Percentiles rank a stretch among this genome's conserved stretches.
These are phyloP conservation scores for Mesorhabditis belari DNA, from an alignment of 2,888 invertebrate genomes.

Conservation along the genomic window DNA sequence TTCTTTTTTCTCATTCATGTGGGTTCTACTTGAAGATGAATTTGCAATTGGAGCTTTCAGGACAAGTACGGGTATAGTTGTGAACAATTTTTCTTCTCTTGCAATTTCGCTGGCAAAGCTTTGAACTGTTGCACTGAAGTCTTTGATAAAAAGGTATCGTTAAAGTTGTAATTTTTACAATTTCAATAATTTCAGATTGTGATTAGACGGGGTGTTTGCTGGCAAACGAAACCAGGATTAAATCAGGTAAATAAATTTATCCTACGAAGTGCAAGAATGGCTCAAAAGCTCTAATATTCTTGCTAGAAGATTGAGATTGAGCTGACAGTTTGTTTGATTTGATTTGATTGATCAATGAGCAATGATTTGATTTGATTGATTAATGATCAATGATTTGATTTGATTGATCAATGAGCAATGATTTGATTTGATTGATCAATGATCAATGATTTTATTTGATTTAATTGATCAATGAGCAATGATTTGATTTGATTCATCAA, in stretches of 20 bases:
- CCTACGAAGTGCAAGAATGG: neutral
- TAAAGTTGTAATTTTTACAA: neutral
- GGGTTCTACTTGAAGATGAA: too few species aligned
- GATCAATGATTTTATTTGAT: too few species aligned
- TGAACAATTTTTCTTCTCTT: conserved; percentile 41
- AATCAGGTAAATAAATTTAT: conserved; percentile 27
- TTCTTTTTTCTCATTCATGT: conserved; percentile 43
- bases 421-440: too few species aligned
- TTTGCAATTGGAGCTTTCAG: conserved; percentile 13
- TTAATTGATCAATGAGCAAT: too few species aligned
- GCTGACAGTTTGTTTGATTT: too few species aligned
- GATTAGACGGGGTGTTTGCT: conserved; percentile 47
- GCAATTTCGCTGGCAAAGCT: conserved; percentile 38
- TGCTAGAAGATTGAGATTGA: too few species aligned
- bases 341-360: too few species aligned
- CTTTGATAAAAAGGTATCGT: conserved; percentile 18
- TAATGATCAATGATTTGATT: too few species aligned
- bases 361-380: too few species aligned
- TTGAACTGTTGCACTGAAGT: conserved; percentile 41
- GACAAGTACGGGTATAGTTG: conserved; percentile 46
- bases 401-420: too few species aligned
- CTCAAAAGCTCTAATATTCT: too few species aligned
- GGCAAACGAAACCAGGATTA: conserved; percentile 32
- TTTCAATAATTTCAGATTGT: conserved; percentile 13
- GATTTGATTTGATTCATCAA: too few species aligned